These are phyloP conservation scores for Scaptomyza caliginosa DNA, from an alignment of 2,888 invertebrate genomes.

Conservation along the genomic window DNA sequence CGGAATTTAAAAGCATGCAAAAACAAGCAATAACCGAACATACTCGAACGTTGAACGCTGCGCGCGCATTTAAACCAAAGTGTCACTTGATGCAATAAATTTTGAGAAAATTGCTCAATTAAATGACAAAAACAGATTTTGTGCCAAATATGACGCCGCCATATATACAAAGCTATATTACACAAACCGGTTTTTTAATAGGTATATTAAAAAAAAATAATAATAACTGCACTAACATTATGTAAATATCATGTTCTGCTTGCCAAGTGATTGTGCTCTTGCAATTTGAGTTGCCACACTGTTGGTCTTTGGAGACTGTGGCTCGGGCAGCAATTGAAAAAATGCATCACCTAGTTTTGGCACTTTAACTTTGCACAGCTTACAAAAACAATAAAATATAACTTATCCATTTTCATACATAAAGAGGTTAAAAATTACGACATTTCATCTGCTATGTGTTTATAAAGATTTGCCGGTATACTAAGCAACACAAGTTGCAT, in stretches of 20 bases:
- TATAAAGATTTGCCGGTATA: background rate
- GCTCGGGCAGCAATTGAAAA: slow-evolving; percentile 9
- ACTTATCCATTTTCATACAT: slow-evolving; percentile 7
- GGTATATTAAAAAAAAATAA: slow-evolving; percentile 6
- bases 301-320: slow-evolving; percentile 6
- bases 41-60: slow-evolving; percentile 15
- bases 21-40: background rate
- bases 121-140: slow-evolving; percentile 20
- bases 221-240: slow-evolving; percentile 37
- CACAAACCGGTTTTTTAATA: slow-evolving; percentile 20
- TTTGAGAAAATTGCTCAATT: slow-evolving; percentile 42
- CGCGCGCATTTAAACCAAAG: slow-evolving; percentile 31
- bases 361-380: slow-evolving; percentile 2
- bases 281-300: slow-evolving; percentile 28
- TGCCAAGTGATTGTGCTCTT: slow-evolving; percentile 15
- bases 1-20: background rate
- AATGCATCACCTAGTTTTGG: slow-evolving; percentile 34
- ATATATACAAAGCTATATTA: slow-evolving; percentile 15
- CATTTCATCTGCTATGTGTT: background rate
- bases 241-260: slow-evolving; percentile 43
- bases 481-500: slow-evolving; percentile 27
- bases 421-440: slow-evolving; percentile 55
- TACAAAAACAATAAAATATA: slow-evolving; percentile 20
- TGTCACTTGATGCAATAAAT: slow-evolving; percentile 16
- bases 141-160: slow-evolving; percentile 16